Evolutionary conservation across 2,888 invertebrate species (phyloP).

Genomic region (Tanaodytes sp.): DNA sequence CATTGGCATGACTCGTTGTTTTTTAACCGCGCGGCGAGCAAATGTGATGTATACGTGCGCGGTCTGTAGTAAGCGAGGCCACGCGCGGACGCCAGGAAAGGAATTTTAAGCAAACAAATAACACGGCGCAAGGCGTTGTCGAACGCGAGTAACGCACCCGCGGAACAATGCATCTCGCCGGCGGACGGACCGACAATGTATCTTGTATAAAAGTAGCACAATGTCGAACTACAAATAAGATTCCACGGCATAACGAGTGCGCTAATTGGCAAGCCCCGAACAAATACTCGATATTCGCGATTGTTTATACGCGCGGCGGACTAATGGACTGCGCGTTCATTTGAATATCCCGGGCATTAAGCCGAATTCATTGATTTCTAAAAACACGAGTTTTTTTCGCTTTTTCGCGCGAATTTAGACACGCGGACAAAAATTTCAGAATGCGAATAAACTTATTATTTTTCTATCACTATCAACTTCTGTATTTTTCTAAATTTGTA

Average conservation of each 20-base stretch:
- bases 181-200: slow-evolving; percentile 4
- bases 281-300: slow-evolving; percentile 10
- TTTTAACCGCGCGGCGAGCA: slow-evolving; percentile 15
- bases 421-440: too few species aligned
- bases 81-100: slow-evolving; percentile 22
- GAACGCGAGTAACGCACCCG: background rate
- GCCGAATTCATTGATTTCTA: too few species aligned
- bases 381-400: too few species aligned
- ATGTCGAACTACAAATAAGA: slow-evolving; percentile 31
- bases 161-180: slow-evolving; percentile 10
- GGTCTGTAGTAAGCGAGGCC: too few species aligned
- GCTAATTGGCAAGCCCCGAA: slow-evolving; percentile 31
- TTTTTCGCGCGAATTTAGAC: too few species aligned
- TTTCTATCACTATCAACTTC: too few species aligned
- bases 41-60: slow-evolving; percentile 7
- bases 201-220: slow-evolving; percentile 25
- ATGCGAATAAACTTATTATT: too few species aligned
- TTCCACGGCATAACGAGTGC: slow-evolving; percentile 24
- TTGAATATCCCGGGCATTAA: slow-evolving; percentile 30
- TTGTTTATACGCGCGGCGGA: too few species aligned
- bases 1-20: slow-evolving; percentile 31
- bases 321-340: slow-evolving; percentile 24
- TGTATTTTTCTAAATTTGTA: too few species aligned
- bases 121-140: slow-evolving; percentile 10
- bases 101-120: slow-evolving; percentile 35